phyloP scores from a whole-genome alignment of 1,140 invertebrate species.

The Philotrypesis tridentata region DNA sequence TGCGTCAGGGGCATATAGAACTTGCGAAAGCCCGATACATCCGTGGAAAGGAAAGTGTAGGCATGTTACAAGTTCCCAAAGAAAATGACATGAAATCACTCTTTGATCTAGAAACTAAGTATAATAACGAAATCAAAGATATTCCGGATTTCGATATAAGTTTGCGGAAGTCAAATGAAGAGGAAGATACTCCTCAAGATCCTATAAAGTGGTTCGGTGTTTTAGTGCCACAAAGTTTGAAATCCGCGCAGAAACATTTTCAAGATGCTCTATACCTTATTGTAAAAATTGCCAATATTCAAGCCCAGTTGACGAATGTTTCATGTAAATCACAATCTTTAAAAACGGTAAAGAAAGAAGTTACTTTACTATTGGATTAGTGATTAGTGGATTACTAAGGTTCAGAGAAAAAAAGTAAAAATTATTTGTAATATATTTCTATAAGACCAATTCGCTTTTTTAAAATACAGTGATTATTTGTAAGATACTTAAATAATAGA shows the following conservation, averaged over 20 bases:
- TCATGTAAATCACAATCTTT: conserved; percentile 54
- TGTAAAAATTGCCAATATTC: conserved; percentile 79
- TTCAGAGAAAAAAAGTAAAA: no score
- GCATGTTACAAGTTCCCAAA: conserved; percentile 79
- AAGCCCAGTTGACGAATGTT: conserved; percentile 71
- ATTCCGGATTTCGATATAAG: conserved; percentile 69
- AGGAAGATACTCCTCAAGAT: conserved; percentile 71
- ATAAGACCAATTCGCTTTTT: background rate
- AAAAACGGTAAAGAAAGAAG: conserved; percentile 51
- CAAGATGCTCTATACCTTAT: conserved; percentile 77
- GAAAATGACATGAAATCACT: conserved; percentile 70
- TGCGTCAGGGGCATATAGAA: conserved; percentile 79
- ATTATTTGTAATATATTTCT: conserved; percentile 7
- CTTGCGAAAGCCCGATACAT: conserved; percentile 84
- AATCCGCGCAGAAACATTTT: conserved; percentile 80
- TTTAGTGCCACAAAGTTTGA: conserved; percentile 81
- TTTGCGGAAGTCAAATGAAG: conserved; percentile 62
- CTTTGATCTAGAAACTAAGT: conserved; percentile 75
- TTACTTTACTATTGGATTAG: background rate
- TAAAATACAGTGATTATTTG: background rate
- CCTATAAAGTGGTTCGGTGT: conserved; percentile 86
- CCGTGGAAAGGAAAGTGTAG: conserved; percentile 80
- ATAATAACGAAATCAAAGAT: conserved; percentile 61
- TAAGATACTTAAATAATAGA: background rate
- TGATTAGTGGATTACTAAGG: background rate